phyloP scores from a whole-genome alignment of 2,113 vertebrate species.

The Macquaria australasica region DNA sequence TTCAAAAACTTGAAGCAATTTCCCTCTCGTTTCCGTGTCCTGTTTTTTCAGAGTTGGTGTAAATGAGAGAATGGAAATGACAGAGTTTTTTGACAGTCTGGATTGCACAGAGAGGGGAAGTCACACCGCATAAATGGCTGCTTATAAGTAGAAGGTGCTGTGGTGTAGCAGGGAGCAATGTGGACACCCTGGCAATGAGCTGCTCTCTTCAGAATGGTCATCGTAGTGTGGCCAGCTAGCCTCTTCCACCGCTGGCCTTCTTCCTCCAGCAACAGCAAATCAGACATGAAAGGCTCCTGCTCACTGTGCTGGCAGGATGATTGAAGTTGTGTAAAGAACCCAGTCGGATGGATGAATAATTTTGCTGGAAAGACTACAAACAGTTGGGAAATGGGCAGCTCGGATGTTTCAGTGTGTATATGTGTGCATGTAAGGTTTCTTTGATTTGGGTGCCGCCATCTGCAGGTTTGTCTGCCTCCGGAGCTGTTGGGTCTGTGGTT shows the following conservation, averaged over 20 bases:
- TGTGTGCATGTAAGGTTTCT: neutral
- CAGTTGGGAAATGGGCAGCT: conserved; percentile 4
- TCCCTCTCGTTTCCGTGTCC: neutral
- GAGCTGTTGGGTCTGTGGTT: no score
- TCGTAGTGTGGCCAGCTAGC: neutral
- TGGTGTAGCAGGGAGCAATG: neutral
- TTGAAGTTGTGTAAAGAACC: conserved; percentile 4
- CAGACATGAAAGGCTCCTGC: conserved; percentile 26
- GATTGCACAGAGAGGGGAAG: neutral
- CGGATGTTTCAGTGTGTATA: neutral
- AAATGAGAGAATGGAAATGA: conserved; percentile 22
- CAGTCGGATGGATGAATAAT: conserved; percentile 10
- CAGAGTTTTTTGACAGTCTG: neutral
- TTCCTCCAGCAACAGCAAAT: neutral
- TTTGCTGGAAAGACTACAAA: conserved; percentile 7
- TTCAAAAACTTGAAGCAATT: conserved; percentile 9
- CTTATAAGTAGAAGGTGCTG: conserved; percentile 29
- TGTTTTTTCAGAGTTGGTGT: neutral
- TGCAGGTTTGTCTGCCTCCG: no score
- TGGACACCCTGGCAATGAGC: neutral
- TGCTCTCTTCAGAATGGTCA: neutral
- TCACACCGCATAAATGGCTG: conserved; percentile 10
- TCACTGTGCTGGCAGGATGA: neutral
- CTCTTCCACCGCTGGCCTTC: neutral
- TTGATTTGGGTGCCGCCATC: neutral